phyloP scores from a whole-genome alignment of 2,113 vertebrate genomes.

The Pandion haliaetus region DNA sequence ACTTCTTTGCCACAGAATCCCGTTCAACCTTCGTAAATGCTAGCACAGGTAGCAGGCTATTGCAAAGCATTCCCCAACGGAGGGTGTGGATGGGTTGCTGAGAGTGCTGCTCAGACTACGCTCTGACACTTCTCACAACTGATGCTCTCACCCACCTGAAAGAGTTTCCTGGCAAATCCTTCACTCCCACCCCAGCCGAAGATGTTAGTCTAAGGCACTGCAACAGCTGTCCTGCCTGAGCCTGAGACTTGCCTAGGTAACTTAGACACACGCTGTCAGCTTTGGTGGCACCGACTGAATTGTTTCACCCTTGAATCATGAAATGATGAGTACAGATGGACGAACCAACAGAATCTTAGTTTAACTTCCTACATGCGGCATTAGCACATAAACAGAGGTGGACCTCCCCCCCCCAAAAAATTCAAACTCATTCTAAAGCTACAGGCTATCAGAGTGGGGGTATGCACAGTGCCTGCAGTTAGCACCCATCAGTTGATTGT shows the following conservation, averaged over 20 bases:
- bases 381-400: background rate
- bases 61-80: background rate
- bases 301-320: background rate
- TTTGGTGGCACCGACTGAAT: background rate
- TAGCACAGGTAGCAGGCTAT: no score
- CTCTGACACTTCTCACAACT: no score
- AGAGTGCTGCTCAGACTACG: background rate
- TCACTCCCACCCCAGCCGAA: no score
- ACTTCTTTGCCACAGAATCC: background rate
- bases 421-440: no score
- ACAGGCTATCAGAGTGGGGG: no score
- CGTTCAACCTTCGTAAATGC: no score
- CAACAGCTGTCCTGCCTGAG: fast-evolving
- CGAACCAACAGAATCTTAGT: background rate
- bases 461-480: background rate
- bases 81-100: no score
- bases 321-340: background rate
- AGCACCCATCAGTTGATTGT: background rate
- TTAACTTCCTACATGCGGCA: background rate
- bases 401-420: no score
- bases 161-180: background rate
- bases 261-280: fast-evolving
- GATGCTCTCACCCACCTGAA: no score
- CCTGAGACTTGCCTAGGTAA: fast-evolving
- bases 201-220: background rate